Conservation (phyloP, 1,140 invertebrate genomes). For the Neotoxoptera formosana region DNA sequence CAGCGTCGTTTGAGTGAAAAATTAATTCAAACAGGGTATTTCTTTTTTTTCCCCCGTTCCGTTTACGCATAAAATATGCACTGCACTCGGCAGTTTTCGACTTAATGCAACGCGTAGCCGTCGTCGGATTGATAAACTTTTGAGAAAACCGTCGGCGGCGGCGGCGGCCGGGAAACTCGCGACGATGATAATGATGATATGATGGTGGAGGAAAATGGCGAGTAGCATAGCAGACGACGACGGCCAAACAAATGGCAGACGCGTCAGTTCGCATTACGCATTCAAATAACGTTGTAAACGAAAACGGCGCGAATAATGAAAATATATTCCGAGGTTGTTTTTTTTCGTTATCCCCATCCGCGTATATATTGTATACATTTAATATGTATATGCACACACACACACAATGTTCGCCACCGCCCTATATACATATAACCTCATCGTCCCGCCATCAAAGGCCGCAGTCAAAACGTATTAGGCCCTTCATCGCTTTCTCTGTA, state of each 20-base stretch:
- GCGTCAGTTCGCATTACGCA: conserved; percentile 35
- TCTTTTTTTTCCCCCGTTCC: background rate
- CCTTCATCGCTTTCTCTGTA: background rate
- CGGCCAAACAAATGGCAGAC: background rate
- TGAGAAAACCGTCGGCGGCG: background rate
- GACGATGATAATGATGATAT: background rate
- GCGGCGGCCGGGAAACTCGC: background rate
- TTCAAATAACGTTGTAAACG: conserved; percentile 7
- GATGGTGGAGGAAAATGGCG: background rate
- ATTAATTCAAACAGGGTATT: background rate
- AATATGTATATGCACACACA: background rate
- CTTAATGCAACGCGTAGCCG: background rate
- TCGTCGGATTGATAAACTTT: conserved; percentile 13
- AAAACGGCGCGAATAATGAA: conserved; percentile 36
- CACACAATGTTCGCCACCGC: background rate
- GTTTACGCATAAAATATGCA: background rate
- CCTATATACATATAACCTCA: background rate
- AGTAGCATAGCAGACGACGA: background rate
- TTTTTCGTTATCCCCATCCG: background rate
- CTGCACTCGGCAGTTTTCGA: background rate
- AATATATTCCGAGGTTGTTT: conserved; percentile 25
- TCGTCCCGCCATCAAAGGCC: background rate
- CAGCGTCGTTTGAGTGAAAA: background rate
- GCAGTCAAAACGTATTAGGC: conserved; percentile 34
- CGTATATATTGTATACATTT: background rate